Percentiles rank a stretch among this genome's conserved stretches.
These are phyloP conservation scores for Oxyteleia sp. DNA, from an alignment of 2,888 invertebrate species.

Conservation along the genomic window DNA sequence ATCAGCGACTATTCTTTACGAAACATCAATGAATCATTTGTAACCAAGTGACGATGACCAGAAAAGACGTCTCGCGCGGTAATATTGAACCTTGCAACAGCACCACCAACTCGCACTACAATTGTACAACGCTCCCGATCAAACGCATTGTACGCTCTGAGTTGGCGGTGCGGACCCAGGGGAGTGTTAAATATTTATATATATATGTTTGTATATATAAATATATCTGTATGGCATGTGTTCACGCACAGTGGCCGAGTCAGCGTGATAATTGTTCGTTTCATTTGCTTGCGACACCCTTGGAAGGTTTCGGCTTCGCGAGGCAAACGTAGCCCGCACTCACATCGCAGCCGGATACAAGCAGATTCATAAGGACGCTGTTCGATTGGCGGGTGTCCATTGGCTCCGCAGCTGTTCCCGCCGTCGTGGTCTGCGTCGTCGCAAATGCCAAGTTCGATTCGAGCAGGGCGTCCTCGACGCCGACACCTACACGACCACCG, in stretches of 20 bases:
- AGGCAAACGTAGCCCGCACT: conserved; percentile 97
- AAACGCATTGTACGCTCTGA: too few species aligned
- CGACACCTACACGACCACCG: conserved; percentile 55
- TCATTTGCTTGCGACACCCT: conserved; percentile 85
- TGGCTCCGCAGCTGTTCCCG: background rate
- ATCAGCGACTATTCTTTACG: background rate
- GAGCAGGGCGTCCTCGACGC: conserved; percentile 37
- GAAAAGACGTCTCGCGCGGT: conserved; percentile 4
- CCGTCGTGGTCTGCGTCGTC: conserved; percentile 25
- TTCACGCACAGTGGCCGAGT: conserved; percentile 19
- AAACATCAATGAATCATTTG: conserved; percentile 23
- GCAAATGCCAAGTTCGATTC: conserved; percentile 45
- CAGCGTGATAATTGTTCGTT: conserved; percentile 46
- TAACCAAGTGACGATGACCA: conserved; percentile 60
- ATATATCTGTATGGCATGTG: conserved; percentile 29
- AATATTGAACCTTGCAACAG: conserved; percentile 7
- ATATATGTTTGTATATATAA: too few species aligned
- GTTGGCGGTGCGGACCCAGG: too few species aligned
- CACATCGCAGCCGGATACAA: conserved; percentile 98
- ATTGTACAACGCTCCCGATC: background rate
- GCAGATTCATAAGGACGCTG: conserved; percentile 97
- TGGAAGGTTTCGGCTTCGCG: conserved; percentile 88
- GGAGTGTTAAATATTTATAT: too few species aligned
- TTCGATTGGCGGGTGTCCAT: conserved; percentile 89
- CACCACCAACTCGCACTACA: conserved; percentile 47